phyloP scores from a whole-genome alignment of 2,113 vertebrate species.

The Turdus rufiventris region DNA sequence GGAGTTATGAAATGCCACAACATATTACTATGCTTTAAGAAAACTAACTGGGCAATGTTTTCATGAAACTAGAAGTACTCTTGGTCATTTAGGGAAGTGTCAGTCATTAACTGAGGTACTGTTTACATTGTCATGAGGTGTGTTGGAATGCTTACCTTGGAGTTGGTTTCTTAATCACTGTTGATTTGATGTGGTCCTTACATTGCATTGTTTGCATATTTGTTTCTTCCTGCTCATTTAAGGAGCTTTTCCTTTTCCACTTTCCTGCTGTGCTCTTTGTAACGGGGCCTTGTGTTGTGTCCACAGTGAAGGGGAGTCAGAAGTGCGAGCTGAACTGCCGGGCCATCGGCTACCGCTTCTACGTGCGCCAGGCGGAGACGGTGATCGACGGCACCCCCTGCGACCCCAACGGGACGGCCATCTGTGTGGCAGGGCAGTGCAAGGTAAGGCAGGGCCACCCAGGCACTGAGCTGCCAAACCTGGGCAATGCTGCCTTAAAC shows the following conservation, averaged over 20 bases:
- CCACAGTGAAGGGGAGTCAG: constrained; percentile 78
- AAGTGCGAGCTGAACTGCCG: constrained; percentile 91
- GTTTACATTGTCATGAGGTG: background rate
- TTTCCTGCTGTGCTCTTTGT: background rate
- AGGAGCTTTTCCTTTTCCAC: background rate
- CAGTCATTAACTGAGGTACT: background rate
- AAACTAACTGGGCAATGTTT: background rate
- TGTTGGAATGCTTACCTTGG: background rate
- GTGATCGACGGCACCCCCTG: constrained; percentile 92
- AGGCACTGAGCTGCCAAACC: accelerated
- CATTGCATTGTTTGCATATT: background rate
- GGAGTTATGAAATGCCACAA: background rate
- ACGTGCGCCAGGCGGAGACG: constrained; percentile 83
- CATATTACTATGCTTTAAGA: background rate
- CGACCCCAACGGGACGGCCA: constrained; percentile 77
- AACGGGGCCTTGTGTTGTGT: background rate
- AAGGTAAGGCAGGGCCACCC: constrained; percentile 73
- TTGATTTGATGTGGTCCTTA: background rate
- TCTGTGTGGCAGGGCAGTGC: constrained; percentile 89
- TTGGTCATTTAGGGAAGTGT: background rate
- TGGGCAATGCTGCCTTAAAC: background rate
- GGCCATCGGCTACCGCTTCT: constrained; percentile 90
- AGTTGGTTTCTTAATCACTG: background rate
- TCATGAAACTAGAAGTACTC: background rate
- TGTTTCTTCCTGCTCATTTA: background rate